Evolutionary conservation across 92 coral and sea anemone genomes (phyloP).

Genomic region (Epizoanthus scotinus): DNA sequence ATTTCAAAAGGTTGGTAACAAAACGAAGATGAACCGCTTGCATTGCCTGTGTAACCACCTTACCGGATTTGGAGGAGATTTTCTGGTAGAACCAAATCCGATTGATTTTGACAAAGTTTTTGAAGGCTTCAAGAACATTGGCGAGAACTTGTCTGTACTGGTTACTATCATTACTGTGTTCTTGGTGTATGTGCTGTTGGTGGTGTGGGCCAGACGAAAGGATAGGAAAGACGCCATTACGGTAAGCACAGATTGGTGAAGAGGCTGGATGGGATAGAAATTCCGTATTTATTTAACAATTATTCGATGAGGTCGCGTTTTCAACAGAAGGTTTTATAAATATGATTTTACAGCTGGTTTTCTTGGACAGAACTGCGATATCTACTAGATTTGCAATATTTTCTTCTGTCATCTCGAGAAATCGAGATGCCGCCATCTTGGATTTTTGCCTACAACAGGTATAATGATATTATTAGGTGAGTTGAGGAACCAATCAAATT

Average conservation of each 20-base stretch:
- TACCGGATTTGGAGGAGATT: conserved; percentile 65
- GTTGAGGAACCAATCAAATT: too few species aligned
- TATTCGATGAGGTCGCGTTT: too few species aligned
- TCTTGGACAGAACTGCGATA: too few species aligned
- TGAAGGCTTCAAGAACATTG: conserved; percentile 58
- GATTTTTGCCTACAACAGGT: too few species aligned
- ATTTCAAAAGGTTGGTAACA: conserved; percentile 50
- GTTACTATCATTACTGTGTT: conserved; percentile 53
- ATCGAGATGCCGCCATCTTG: too few species aligned
- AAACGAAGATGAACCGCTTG: conserved; percentile 34
- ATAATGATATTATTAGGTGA: too few species aligned
- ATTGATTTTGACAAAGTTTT: conserved; percentile 70
- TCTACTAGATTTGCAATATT: too few species aligned
- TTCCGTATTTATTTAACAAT: too few species aligned
- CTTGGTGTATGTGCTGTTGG: conserved; percentile 51
- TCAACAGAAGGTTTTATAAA: too few species aligned
- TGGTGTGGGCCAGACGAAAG: conserved; percentile 46
- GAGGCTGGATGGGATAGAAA: too few species aligned
- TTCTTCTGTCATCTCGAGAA: too few species aligned
- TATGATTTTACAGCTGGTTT: too few species aligned
- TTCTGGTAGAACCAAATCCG: conserved; percentile 63
- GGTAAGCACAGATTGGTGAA: conserved; percentile 23
- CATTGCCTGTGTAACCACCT: conserved; percentile 67
- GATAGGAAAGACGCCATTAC: conserved; percentile 49
- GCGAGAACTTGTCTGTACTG: conserved; percentile 61